phyloP scores from a whole-genome alignment of 2,113 vertebrate species.

The Nesoenas mayeri region DNA sequence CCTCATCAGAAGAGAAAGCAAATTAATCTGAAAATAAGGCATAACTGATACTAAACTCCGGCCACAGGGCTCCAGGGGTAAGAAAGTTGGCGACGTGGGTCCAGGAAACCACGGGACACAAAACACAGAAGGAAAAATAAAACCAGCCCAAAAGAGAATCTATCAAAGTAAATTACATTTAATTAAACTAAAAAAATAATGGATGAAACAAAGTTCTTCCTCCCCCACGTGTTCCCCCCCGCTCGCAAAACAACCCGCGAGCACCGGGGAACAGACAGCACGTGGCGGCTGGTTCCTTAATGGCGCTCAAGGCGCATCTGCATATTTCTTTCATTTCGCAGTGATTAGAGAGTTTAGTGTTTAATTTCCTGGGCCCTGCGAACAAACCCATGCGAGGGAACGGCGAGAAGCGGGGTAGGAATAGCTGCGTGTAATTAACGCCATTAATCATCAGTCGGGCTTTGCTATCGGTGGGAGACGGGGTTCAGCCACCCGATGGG shows the following conservation, averaged over 20 bases:
- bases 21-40: background rate
- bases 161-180: background rate
- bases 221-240: background rate
- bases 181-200: background rate
- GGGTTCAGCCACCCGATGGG: background rate
- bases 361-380: constrained; percentile 19
- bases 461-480: background rate
- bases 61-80: rapidly evolving
- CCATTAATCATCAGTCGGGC: background rate
- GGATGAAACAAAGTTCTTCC: background rate
- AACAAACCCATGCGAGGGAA: background rate
- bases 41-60: rapidly evolving
- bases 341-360: background rate
- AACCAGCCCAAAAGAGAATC: background rate
- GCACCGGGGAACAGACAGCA: background rate
- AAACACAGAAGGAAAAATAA: background rate
- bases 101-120: background rate
- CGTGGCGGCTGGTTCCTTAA: background rate
- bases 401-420: background rate
- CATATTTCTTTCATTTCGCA: background rate
- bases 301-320: constrained; percentile 13
- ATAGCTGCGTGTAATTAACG: background rate
- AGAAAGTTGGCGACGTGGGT: background rate
- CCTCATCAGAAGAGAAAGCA: background rate
- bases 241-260: background rate